Percentiles rank a stretch among this genome's conserved stretches.
phyloP scores from a whole-genome alignment of 2,113 vertebrate species.

The Oncorhynchus keta region DNA sequence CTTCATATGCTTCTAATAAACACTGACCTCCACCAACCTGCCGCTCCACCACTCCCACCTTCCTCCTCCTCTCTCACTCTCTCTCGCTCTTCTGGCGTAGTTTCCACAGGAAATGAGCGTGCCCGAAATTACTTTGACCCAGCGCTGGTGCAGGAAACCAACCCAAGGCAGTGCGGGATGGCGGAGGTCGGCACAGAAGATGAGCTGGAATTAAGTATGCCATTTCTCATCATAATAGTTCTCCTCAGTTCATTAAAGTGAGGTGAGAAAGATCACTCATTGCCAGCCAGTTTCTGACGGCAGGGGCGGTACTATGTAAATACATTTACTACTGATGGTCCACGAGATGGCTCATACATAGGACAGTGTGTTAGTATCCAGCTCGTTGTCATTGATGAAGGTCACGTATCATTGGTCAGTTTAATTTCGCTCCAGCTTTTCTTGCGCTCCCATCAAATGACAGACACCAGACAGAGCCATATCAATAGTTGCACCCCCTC shows the following conservation, averaged over 20 bases:
- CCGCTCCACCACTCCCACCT: slow-evolving; percentile 41
- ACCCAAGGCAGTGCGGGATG: slow-evolving; percentile 87
- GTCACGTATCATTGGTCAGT: slow-evolving; percentile 75
- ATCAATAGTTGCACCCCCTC: slow-evolving; percentile 67
- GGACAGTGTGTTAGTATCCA: slow-evolving; percentile 30
- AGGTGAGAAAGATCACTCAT: slow-evolving; percentile 78
- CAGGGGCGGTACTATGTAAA: slow-evolving; percentile 70
- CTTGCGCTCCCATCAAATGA: slow-evolving; percentile 57
- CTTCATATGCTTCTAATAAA: slow-evolving; percentile 99
- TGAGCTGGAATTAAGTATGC: slow-evolving; percentile 98
- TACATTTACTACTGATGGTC: slow-evolving; percentile 66
- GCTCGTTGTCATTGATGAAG: slow-evolving; percentile 73
- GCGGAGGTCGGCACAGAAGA: slow-evolving; percentile 85
- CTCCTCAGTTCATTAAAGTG: slow-evolving; percentile 93
- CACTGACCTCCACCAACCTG: slow-evolving; percentile 82
- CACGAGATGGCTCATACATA: slow-evolving; percentile 25
- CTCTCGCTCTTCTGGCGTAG: slow-evolving; percentile 63
- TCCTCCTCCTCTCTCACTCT: slow-evolving; percentile 31
- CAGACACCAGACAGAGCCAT: slow-evolving; percentile 51
- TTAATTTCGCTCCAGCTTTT: slow-evolving; percentile 61
- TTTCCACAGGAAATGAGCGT: slow-evolving; percentile 96
- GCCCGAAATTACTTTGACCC: slow-evolving; percentile 96
- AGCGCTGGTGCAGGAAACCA: slow-evolving; percentile 85
- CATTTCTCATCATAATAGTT: slow-evolving; percentile 94
- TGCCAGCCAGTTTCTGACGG: slow-evolving; percentile 48